These are phyloP conservation scores for Nomada flava DNA, from an alignment of 2,888 invertebrate genomes.

Conservation along the genomic window DNA sequence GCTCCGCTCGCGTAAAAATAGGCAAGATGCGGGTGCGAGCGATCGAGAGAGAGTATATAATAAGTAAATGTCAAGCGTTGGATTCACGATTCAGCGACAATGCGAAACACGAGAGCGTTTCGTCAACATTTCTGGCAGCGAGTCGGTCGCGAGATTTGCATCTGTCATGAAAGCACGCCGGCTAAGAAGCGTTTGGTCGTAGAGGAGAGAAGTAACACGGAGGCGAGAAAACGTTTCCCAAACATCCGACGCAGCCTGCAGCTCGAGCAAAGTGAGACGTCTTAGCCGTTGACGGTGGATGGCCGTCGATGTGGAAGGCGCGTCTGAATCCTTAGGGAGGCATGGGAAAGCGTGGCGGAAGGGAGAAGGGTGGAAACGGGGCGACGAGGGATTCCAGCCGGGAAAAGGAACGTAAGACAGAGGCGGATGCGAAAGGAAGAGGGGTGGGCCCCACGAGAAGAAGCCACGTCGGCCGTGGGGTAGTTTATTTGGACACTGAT, in stretches of 20 bases:
- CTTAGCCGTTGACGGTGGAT: slow-evolving; percentile 67
- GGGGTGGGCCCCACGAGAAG: slow-evolving; percentile 65
- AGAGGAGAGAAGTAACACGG: background rate
- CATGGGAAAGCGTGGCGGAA: slow-evolving; percentile 9
- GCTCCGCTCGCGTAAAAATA: background rate
- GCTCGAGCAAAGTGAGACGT: slow-evolving; percentile 73
- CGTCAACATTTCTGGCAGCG: slow-evolving; percentile 66
- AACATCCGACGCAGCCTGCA: slow-evolving; percentile 65
- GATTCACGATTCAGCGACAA: slow-evolving; percentile 42
- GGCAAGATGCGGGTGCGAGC: background rate
- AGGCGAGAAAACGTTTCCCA: slow-evolving; percentile 66
- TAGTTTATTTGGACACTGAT: slow-evolving; percentile 78
- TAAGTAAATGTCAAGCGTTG: slow-evolving; percentile 25
- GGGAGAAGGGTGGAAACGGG: slow-evolving; percentile 45
- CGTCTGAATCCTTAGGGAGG: slow-evolving; percentile 42
- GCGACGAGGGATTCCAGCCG: slow-evolving; percentile 55
- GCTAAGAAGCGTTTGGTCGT: slow-evolving; percentile 25
- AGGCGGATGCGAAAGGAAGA: slow-evolving; percentile 33
- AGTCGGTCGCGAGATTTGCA: slow-evolving; percentile 68
- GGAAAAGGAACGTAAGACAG: slow-evolving; percentile 53
- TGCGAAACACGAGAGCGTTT: slow-evolving; percentile 54
- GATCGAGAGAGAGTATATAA: background rate
- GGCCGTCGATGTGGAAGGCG: slow-evolving; percentile 68
- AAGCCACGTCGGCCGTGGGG: slow-evolving; percentile 69
- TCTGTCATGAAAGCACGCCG: slow-evolving; percentile 59